Percentiles rank a stretch among this genome's conserved stretches.
phyloP scores from a whole-genome alignment of 1,140 invertebrate genomes.

The Watersipora subatra region DNA sequence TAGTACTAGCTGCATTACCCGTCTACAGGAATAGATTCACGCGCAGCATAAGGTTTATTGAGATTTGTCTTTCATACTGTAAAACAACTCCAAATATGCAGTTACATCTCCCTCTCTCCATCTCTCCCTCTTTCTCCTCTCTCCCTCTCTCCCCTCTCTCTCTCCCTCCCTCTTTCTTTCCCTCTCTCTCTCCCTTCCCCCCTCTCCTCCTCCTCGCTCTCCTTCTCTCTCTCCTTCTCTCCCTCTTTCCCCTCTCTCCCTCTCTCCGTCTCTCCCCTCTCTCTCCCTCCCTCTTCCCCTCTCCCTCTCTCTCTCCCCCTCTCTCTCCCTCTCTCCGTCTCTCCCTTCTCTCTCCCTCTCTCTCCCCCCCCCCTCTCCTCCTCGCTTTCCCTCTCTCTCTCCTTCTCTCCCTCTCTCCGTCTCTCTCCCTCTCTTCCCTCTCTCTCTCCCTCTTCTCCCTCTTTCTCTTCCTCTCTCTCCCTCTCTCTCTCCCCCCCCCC shows the following conservation, averaged over 20 bases:
- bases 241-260: background rate
- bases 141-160: background rate
- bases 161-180: background rate
- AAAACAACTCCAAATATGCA: no score
- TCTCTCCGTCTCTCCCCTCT: constrained; percentile 2
- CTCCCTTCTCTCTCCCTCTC: no score
- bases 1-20: no score
- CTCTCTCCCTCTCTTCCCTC: no score
- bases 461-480: constrained; percentile 4
- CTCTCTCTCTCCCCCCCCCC: background rate
- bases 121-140: no score
- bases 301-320: background rate
- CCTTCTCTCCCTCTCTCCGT: no score
- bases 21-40: no score
- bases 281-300: constrained; percentile 5
- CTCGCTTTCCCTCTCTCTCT: no score
- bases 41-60: no score
- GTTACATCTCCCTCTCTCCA: no score
- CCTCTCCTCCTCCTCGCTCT: background rate
- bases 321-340: background rate
- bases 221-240: background rate
- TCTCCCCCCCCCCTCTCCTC: no score
- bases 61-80: no score
- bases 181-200: background rate
- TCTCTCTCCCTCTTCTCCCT: constrained; percentile 10